Evolutionary conservation across 2,797 vertebrate species (phyloP).

Genomic region (Dendrocincla tyrannina): DNA sequence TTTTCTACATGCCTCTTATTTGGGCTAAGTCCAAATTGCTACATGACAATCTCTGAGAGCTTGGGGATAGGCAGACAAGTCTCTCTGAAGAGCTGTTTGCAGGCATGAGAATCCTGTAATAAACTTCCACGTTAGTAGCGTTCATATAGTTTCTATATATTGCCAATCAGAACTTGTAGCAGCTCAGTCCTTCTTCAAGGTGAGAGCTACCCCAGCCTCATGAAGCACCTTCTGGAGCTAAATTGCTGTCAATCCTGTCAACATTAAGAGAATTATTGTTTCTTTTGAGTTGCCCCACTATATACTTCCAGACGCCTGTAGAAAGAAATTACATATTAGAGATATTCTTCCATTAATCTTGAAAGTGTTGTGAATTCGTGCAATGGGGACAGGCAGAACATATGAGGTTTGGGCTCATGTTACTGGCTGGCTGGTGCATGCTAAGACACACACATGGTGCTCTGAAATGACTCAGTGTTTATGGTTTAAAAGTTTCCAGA

Average conservation of each 20-base stretch:
- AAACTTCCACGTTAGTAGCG: rapidly evolving
- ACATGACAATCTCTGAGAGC: not conserved
- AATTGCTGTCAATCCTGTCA: not conserved
- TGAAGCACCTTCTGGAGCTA: not conserved
- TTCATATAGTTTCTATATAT: not conserved
- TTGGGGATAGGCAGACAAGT: not conserved
- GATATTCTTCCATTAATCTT: not conserved
- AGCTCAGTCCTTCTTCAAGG: not conserved
- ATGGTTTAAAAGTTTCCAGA: not conserved
- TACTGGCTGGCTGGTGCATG: not conserved
- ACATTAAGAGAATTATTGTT: not conserved
- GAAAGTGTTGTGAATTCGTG: not conserved
- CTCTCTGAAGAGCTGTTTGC: not conserved
- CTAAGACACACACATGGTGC: not conserved
- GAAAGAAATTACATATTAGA: not conserved
- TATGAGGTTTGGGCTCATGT: not conserved
- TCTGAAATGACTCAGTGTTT: not conserved
- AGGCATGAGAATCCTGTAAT: not conserved
- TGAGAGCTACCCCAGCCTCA: not conserved
- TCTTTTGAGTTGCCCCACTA: not conserved
- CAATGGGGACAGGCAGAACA: not conserved
- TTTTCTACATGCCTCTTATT: not conserved
- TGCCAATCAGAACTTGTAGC: not conserved
- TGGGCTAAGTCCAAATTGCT: not conserved
- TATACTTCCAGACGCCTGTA: not conserved